Evolutionary conservation across 2,113 vertebrate genomes (phyloP), one percentile per base, ranked within the genome.

Genomic region (Dolichotis patagonum): DNA sequence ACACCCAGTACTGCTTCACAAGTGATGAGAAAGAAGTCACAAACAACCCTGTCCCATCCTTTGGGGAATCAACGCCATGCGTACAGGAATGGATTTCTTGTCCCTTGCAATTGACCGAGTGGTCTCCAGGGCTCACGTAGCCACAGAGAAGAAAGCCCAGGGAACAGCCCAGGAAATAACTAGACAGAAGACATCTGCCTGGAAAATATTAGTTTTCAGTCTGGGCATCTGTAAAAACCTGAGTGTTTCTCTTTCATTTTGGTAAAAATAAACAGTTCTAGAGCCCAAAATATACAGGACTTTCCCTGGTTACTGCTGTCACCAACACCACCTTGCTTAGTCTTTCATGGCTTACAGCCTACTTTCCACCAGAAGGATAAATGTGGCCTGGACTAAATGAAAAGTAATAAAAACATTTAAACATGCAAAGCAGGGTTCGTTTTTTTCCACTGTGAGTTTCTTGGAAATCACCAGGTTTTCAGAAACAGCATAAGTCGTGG

Each of bases 201-300:
- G 97, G 97, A 97, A 98, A 97, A 83, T 63, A 43, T 97, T 84
- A 95, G 41, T 86, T 81, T 62, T 35, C 12, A n/a, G 90, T 89
- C 69, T 92, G 80, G 46, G 78, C 63, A 69, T 88, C 41, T 90
- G 24, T 73, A 87, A 71, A 71, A 96, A 87, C 56, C 81, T 77
- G 69, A 88, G 11, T 67, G n/a, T 94, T 96, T 97, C 95, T 93
- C 90, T 97, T 92, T 97, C 87, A 90, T 58, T 54, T 54, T 87
- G 63, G 75, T 58, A 96, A 38, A 96, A 97, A 88, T 90, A 97
- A 93, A 95, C 83, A 87, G 30, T 63, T 85, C 85, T 24, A 14
- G 30, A 30, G 56, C 71, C 92, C 81, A 94, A 85, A 97, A 92
- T 56, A 94, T 3, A 60, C 54, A 94, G 97, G 95, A 95, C 13